Evolutionary conservation across 2,797 vertebrate species (phyloP), one percentile per base, ranked within the genome.

Genomic region (Eurystomus glaucurus): DNA sequence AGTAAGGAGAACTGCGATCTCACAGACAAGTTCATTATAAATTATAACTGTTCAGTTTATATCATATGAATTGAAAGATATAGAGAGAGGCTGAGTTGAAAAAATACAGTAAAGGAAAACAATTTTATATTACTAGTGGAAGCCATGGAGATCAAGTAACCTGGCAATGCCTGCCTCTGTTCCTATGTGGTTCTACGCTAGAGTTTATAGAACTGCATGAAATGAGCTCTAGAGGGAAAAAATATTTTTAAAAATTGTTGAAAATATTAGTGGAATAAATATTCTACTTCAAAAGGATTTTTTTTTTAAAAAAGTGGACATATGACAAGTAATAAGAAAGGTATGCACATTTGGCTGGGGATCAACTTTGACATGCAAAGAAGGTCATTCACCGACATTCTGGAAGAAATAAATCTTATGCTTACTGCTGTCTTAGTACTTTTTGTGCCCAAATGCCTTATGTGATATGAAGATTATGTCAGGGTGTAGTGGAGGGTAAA

Each of bases 161-260:
- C 22, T 82, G 61, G 29, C 23, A 50, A 14, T 77, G 28, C 25
- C 6, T 35, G 5, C 22, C 11, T 79, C 68, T 78, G 11, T 8
- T 50, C 10, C 29, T 31, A 3, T 6, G 6, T 61, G 26, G 3
- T 10, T 69, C 35, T 29, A n/a, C 1, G 5, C 6, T 15, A 85
- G 21, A 21, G 21, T 85, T 85, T 61, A 64, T 8, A 57, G 48
- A 94, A 71, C 10, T 9, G 6, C 37, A 28, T 28, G 10, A 81
- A 86, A 48, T n/a, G 4, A 88, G 22, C 8, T 51, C 14, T 35
- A 15, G 29, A 51, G 6, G 17, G 21, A 43, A 50, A 80, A 84
- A 19, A 19, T 0, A 9, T 17, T 51, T 48, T 7, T 0, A 64
- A 50, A 15, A 54, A 18, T 3, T 0, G 3, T 84, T 87, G 20